Conservation (phyloP, 2,888 invertebrate species). For the Apodemia zela region DNA sequence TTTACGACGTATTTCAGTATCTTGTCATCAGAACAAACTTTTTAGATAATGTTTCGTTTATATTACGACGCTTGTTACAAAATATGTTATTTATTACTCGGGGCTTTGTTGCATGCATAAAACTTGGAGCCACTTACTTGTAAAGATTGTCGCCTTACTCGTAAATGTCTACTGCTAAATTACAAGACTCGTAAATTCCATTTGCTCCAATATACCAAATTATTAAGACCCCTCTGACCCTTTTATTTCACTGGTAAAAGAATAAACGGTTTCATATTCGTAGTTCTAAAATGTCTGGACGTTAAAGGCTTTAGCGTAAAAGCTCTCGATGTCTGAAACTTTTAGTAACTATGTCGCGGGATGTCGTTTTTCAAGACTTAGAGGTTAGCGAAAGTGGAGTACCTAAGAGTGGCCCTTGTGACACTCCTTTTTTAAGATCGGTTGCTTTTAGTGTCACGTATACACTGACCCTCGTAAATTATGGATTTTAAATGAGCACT, state of each 20-base stretch:
- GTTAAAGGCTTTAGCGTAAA: slow-evolving; percentile 55
- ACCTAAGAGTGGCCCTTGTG: slow-evolving; percentile 65
- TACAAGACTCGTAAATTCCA: slow-evolving; percentile 48
- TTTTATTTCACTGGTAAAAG: slow-evolving; percentile 31
- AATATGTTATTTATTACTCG: slow-evolving; percentile 50
- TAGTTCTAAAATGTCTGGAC: slow-evolving; percentile 44
- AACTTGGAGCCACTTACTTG: slow-evolving; percentile 47
- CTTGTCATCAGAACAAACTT: slow-evolving; percentile 14
- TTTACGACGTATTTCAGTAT: slow-evolving; percentile 18
- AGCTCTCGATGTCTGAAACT: slow-evolving; percentile 74
- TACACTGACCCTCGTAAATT: neutral
- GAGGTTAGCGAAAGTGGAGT: slow-evolving; percentile 55
- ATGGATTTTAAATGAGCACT: slow-evolving; percentile 31
- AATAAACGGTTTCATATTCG: slow-evolving; percentile 28
- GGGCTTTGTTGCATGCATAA: slow-evolving; percentile 40
- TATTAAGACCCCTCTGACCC: slow-evolving; percentile 37
- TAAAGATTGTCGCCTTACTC: slow-evolving; percentile 52
- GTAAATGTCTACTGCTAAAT: slow-evolving; percentile 65
- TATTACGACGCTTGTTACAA: slow-evolving; percentile 28
- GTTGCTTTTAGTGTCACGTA: slow-evolving; percentile 62
- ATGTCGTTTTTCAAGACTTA: slow-evolving; percentile 58
- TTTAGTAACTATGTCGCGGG: slow-evolving; percentile 69
- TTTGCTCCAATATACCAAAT: slow-evolving; percentile 44
- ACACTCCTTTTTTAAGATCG: slow-evolving; percentile 52
- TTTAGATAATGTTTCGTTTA: slow-evolving; percentile 5